phyloP scores from a whole-genome alignment of 2,888 invertebrate genomes.

The Dinocampus coccinellae region DNA sequence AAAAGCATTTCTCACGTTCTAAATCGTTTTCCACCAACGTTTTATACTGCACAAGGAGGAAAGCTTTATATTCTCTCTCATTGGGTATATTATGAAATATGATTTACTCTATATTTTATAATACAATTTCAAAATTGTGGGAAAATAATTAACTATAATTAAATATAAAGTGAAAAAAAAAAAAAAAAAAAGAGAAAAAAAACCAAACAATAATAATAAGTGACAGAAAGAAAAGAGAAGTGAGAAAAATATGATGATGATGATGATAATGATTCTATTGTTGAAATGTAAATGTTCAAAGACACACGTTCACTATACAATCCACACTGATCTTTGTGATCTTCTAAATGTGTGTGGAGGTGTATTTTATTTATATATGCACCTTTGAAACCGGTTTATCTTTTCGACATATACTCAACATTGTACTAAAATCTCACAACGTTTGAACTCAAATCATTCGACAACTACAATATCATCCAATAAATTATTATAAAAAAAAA shows the following conservation, averaged over 20 bases:
- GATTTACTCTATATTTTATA: conserved; percentile 1
- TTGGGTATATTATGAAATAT: conserved; percentile 13
- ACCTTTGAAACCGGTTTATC: conserved; percentile 15
- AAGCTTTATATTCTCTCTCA: background rate
- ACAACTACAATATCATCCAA: background rate
- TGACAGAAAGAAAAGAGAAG: background rate
- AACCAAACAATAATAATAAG: background rate
- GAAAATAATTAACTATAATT: background rate
- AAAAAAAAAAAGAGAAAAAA: background rate
- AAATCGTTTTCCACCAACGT: conserved; percentile 28
- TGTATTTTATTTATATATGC: conserved; percentile 1
- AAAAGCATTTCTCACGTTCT: conserved; percentile 40
- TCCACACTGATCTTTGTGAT: background rate
- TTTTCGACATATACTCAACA: background rate
- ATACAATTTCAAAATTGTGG: background rate
- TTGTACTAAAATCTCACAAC: no score
- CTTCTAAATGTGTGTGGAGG: conserved; percentile 4
- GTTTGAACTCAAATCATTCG: background rate
- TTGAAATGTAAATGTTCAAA: background rate
- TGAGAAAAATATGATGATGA: background rate
- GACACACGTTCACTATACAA: background rate
- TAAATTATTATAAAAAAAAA: no score
- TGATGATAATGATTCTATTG: background rate
- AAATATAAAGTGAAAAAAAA: background rate
- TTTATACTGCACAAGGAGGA: background rate